Percentiles rank a stretch among this genome's conserved stretches.
Conservation (phyloP, 2,113 vertebrate genomes). For the Mus pahari region DNA sequence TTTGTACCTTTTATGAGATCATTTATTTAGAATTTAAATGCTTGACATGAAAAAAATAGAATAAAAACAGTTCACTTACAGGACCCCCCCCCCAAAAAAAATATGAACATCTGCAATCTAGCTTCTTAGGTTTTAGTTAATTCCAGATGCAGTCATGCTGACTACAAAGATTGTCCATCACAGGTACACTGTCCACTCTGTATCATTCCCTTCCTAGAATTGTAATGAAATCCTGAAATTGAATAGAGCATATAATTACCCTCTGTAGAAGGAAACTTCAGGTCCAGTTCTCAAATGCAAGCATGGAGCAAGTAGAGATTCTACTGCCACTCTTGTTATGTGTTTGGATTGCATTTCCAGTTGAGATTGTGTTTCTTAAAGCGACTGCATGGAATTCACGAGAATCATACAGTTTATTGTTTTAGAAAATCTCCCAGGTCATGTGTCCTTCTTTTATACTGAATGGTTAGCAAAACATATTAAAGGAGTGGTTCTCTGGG, state of each 20-base stretch:
- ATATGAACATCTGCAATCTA: not conserved
- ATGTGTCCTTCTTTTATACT: not conserved
- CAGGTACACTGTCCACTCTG: not conserved
- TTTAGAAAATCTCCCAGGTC: not conserved
- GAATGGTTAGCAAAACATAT: not conserved
- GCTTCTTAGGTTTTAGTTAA: not conserved
- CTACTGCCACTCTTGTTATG: not conserved
- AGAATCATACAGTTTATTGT: not conserved
- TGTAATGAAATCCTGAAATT: not conserved
- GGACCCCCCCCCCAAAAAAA: too few relatives aligned
- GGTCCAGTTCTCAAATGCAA: not conserved
- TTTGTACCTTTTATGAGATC: slow-evolving; percentile 14
- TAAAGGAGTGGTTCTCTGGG: not conserved
- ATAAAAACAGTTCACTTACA: slow-evolving; percentile 18
- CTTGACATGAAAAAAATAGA: slow-evolving; percentile 35
- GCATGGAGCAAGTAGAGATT: not conserved
- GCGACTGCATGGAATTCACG: not conserved
- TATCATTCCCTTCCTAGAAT: not conserved
- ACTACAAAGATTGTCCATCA: not conserved
- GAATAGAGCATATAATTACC: not conserved
- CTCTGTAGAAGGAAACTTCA: not conserved
- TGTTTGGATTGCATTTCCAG: not conserved
- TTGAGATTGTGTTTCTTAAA: not conserved
- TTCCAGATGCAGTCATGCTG: not conserved
- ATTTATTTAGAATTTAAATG: slow-evolving; percentile 63